phyloP scores from a whole-genome alignment of 2,888 invertebrate genomes.

The Drosophila neonasuta region DNA sequence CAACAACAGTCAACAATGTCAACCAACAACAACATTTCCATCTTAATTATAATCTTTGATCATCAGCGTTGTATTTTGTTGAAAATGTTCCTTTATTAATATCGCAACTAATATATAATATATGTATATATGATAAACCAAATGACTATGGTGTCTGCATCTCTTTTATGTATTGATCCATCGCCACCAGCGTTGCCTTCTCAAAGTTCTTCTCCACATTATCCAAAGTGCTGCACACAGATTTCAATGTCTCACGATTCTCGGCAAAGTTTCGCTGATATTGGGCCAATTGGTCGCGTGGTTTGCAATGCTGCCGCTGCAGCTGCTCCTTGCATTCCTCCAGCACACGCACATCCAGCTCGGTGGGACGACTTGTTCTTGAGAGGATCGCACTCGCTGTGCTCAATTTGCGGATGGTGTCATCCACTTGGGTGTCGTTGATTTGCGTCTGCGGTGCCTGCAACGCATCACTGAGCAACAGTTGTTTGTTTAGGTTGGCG shows the following conservation, averaged over 20 bases:
- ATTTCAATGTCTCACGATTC: constrained; percentile 60
- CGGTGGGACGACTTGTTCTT: constrained; percentile 50
- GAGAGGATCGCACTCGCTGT: constrained; percentile 46
- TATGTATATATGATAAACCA: neutral
- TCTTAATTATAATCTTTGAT: neutral
- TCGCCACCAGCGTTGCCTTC: constrained; percentile 55
- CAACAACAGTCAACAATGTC: neutral
- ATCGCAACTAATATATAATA: neutral
- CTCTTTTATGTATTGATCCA: constrained; percentile 66
- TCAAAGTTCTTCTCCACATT: constrained; percentile 68
- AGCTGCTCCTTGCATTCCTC: constrained; percentile 33
- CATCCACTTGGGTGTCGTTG: constrained; percentile 28
- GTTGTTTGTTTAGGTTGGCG: constrained; percentile 51
- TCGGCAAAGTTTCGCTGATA: constrained; percentile 50
- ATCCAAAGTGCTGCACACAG: constrained; percentile 57
- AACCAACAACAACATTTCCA: constrained; percentile 1
- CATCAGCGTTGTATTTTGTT: constrained; percentile 2
- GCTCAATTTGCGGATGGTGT: constrained; percentile 27
- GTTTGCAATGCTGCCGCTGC: constrained; percentile 18
- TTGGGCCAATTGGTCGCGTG: constrained; percentile 27
- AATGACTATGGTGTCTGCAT: constrained; percentile 28
- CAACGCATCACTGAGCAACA: constrained; percentile 49
- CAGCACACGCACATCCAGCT: constrained; percentile 49
- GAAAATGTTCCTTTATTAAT: constrained; percentile 6
- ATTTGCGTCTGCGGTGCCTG: constrained; percentile 17